Percentiles rank a stretch among this genome's conserved stretches.
Evolutionary conservation across 64 coral and sea anemone genomes (phyloP).

Genomic region (Acropora tenuis): DNA sequence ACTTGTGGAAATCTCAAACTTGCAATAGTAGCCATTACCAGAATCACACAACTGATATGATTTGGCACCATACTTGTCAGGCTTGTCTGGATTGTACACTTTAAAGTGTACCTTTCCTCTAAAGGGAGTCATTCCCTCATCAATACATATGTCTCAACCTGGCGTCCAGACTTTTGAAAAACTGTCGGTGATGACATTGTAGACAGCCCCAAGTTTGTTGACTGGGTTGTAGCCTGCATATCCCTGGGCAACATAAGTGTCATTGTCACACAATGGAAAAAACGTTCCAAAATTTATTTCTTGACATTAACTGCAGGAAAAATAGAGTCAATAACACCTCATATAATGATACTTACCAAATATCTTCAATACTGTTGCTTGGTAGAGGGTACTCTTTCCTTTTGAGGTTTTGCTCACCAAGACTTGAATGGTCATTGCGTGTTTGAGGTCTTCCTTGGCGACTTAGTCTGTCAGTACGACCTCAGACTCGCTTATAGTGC

Average conservation of each 20-base stretch:
- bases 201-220: neutral
- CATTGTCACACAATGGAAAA: slow-evolving; percentile 30
- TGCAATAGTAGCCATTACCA: slow-evolving; percentile 24
- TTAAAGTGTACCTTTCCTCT: neutral
- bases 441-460: neutral
- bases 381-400: neutral
- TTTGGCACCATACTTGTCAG: neutral
- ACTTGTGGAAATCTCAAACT: slow-evolving; percentile 14
- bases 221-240: neutral
- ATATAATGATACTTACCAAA: neutral
- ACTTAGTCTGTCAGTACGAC: neutral
- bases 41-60: slow-evolving; percentile 20
- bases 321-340: neutral
- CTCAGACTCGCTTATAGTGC: neutral
- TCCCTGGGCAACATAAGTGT: neutral
- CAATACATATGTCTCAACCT: slow-evolving; percentile 6
- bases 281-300: slow-evolving; percentile 16
- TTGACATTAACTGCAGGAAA: neutral
- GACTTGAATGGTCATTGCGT: neutral
- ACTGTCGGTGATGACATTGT: neutral
- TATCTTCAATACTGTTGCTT: neutral
- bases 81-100: neutral
- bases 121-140: slow-evolving; percentile 10
- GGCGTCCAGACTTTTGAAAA: slow-evolving; percentile 17
- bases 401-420: neutral